These are phyloP conservation scores for Noctua comes DNA, from an alignment of 2,888 invertebrate genomes.

Conservation along the genomic window DNA sequence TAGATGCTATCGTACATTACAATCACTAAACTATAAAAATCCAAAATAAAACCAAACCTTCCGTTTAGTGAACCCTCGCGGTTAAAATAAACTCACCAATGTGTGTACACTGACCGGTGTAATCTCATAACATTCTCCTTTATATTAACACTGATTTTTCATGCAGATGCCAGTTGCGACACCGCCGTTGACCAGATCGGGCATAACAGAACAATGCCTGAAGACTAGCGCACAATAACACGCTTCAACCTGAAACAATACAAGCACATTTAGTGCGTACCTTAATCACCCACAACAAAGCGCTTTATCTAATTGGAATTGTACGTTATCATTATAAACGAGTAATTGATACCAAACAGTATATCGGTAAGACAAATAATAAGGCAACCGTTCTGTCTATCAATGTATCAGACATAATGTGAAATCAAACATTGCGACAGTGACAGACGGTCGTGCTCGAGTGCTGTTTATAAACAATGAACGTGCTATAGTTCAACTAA, in stretches of 20 bases:
- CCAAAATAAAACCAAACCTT: not conserved
- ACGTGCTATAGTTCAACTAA: constrained; percentile 64
- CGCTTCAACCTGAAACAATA: constrained; percentile 20
- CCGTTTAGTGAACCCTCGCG: constrained; percentile 20
- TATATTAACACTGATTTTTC: constrained; percentile 64
- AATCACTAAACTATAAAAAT: no score
- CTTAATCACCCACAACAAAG: constrained; percentile 64
- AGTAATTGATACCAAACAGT: constrained; percentile 87
- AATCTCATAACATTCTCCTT: constrained; percentile 47
- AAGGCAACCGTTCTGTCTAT: constrained; percentile 75
- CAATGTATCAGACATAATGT: constrained; percentile 77
- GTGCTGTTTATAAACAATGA: constrained; percentile 78
- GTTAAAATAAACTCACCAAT: constrained; percentile 14
- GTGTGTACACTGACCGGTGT: constrained; percentile 27
- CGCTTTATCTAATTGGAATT: constrained; percentile 71
- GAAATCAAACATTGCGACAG: constrained; percentile 78
- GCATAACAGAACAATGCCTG: constrained; percentile 25
- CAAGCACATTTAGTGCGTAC: constrained; percentile 28
- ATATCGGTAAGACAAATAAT: constrained; percentile 84
- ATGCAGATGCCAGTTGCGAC: constrained; percentile 63
- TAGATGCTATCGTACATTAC: no score
- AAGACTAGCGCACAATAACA: constrained; percentile 22
- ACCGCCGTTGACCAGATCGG: constrained; percentile 52
- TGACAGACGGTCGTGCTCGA: constrained; percentile 69
- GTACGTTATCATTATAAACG: constrained; percentile 81